Percentiles rank a stretch among this genome's conserved stretches.
Conservation (phyloP, 2,888 invertebrate species). For the Papilio demoleus region DNA sequence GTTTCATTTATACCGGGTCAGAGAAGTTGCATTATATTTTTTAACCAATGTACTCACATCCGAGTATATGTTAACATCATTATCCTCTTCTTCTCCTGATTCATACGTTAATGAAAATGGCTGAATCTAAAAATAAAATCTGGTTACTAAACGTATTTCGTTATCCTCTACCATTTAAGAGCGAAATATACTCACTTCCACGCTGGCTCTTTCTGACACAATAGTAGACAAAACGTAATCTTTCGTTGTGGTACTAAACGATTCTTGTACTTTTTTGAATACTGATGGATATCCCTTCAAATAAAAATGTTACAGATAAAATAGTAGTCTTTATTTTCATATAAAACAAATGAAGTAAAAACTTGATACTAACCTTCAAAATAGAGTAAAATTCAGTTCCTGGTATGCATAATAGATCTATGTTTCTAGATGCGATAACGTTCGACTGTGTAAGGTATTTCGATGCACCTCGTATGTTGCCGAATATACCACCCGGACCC, state of each 20-base stretch:
- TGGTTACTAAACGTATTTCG: not conserved
- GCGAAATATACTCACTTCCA: slow-evolving; percentile 53
- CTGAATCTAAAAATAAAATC: slow-evolving; percentile 47
- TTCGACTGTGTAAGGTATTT: slow-evolving; percentile 74
- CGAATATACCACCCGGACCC: slow-evolving; percentile 80
- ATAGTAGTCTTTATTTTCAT: not conserved
- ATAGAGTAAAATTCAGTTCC: slow-evolving; percentile 76
- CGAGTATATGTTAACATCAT: slow-evolving; percentile 54
- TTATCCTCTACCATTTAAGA: not conserved
- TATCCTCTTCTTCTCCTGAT: slow-evolving; percentile 64
- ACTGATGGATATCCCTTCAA: slow-evolving; percentile 80
- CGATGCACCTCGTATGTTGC: slow-evolving; percentile 73
- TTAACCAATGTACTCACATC: slow-evolving; percentile 55
- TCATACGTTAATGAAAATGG: slow-evolving; percentile 63
- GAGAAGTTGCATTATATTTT: not conserved
- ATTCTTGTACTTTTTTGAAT: slow-evolving; percentile 68
- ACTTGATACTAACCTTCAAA: slow-evolving; percentile 63
- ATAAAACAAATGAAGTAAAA: not conserved
- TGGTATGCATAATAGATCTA: slow-evolving; percentile 74
- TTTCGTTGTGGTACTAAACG: slow-evolving; percentile 67
- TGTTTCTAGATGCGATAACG: slow-evolving; percentile 75
- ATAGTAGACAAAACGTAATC: slow-evolving; percentile 77
- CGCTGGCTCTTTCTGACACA: slow-evolving; percentile 57
- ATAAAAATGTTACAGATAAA: slow-evolving; percentile 46
- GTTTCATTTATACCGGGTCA: not conserved